These are phyloP conservation scores for Himalopsyche tibetana DNA, from an alignment of 2,888 invertebrate species.

Conservation along the genomic window DNA sequence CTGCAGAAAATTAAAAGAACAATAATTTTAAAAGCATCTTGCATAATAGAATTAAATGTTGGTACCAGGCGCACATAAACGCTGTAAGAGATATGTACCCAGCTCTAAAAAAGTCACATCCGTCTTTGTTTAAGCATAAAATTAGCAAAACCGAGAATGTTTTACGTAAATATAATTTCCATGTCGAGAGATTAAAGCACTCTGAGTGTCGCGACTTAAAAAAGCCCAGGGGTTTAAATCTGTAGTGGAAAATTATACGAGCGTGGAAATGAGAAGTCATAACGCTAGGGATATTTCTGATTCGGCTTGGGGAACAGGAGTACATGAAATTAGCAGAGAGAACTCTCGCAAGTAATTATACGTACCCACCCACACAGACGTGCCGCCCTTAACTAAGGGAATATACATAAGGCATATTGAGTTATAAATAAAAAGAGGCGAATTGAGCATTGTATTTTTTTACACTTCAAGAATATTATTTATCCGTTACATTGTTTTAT, in stretches of 20 bases:
- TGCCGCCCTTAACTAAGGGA: too few relatives aligned
- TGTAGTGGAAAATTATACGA: conserved; percentile 27
- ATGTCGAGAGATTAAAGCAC: conserved; percentile 21
- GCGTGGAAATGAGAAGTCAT: conserved; percentile 16
- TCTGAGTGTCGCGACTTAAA: conserved; percentile 16
- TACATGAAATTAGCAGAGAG: conserved; percentile 30
- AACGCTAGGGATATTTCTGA: conserved; percentile 16
- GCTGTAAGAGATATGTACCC: not conserved
- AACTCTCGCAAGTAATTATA: not conserved
- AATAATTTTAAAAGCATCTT: too few relatives aligned
- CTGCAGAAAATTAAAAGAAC: too few relatives aligned
- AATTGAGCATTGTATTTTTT: too few relatives aligned
- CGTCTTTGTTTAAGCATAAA: conserved; percentile 23
- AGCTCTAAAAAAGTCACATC: not conserved
- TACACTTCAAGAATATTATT: too few relatives aligned
- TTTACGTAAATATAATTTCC: conserved; percentile 34
- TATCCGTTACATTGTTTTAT: too few relatives aligned
- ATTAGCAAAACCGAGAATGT: conserved; percentile 34
- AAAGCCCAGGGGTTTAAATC: conserved; percentile 31
- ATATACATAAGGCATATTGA: not conserved
- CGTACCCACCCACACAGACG: too few relatives aligned
- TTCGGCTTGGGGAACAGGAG: not conserved
- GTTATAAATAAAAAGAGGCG: not conserved
- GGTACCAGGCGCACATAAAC: conserved; percentile 13
- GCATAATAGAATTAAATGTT: not conserved